phyloP scores from a whole-genome alignment of 2,113 vertebrate species.

The Alces alces region DNA sequence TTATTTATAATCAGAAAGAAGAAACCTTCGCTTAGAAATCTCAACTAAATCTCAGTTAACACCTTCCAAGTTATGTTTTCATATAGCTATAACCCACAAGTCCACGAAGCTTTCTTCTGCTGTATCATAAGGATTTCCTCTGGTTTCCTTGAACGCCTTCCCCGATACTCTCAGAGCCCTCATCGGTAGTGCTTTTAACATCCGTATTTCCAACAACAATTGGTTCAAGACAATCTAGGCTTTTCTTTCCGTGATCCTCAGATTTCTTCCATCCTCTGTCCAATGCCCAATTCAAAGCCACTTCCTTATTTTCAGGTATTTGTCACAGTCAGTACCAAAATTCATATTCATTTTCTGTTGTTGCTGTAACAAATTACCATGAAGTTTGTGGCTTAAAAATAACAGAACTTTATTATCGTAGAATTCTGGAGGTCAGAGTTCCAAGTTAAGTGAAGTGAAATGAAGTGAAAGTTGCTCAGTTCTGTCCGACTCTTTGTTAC shows the following conservation, averaged over 20 bases:
- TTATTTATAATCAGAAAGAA: background rate
- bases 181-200: background rate
- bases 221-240: background rate
- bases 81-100: background rate
- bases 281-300: background rate
- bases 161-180: background rate
- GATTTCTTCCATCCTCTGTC: background rate
- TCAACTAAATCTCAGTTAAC: background rate
- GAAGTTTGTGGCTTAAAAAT: background rate
- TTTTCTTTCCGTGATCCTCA: background rate
- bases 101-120: background rate
- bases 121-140: background rate
- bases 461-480: background rate
- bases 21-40: background rate
- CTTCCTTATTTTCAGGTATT: background rate
- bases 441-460: background rate
- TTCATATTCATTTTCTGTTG: background rate
- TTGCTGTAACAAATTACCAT: background rate
- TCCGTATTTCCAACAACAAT: background rate
- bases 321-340: background rate
- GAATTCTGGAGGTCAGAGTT: background rate
- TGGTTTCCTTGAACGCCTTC: background rate
- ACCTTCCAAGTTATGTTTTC: background rate
- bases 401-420: background rate
- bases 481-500: background rate